A percentile compares a stretch with the other conserved stretches of the same genome.
These are phyloP conservation scores for Mimas tiliae DNA, from an alignment of 2,888 invertebrate genomes.

Conservation along the genomic window DNA sequence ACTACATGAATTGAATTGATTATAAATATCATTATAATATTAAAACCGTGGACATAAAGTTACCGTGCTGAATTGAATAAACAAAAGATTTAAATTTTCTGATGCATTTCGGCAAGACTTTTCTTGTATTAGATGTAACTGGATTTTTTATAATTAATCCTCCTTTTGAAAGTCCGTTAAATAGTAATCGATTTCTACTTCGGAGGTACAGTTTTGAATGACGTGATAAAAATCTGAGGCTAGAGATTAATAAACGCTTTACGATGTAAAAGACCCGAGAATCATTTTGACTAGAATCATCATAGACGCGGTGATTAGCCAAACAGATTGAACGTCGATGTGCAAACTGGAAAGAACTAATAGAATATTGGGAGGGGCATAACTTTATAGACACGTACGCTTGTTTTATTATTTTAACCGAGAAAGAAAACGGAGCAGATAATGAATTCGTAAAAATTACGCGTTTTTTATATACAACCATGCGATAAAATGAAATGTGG, in stretches of 20 bases:
- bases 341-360: not conserved
- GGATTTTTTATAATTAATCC: no score
- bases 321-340: not conserved
- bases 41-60: not conserved
- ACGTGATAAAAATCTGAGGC: not conserved
- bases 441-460: no score
- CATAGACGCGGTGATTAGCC: not conserved
- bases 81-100: not conserved
- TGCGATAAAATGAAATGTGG: no score
- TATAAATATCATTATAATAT: not conserved
- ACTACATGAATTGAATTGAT: not conserved
- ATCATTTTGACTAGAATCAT: no score
- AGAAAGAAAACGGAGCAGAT: no score
- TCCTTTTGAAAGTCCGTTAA: no score
- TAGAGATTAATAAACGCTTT: not conserved
- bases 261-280: not conserved
- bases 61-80: not conserved
- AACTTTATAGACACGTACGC: not conserved
- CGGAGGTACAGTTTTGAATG: not conserved
- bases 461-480: no score
- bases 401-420: no score
- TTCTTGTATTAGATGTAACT: not conserved
- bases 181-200: not conserved
- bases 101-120: not conserved
- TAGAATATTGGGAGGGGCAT: not conserved